Evolutionary conservation across 2,888 invertebrate species (phyloP), one percentile per base, ranked within the genome.

Genomic region (Anorthoa munda): DNA sequence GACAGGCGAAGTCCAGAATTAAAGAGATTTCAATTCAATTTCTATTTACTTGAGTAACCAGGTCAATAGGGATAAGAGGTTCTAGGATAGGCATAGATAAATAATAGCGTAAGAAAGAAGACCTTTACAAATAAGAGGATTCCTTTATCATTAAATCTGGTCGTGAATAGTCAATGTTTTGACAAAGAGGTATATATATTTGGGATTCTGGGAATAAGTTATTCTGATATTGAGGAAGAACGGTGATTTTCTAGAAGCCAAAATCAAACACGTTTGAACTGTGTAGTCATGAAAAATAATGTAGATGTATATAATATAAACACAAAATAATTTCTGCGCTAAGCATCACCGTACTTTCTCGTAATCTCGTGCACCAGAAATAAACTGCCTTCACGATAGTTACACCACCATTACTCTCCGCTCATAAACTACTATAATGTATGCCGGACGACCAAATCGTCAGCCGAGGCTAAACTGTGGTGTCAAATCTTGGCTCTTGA

Each of bases 401-500:
- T 63, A 46, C 15, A 56, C 53, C 21, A 58, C 2, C 31, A 63
- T 68, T 45, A 67, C 59, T 69, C 31, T 4, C 53, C 21, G 51
- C 13, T 72, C 72, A 68, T 79, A 83, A 83, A 84, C 63, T 26
- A n/a, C 31, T 26, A 58, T 67, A 80, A 72, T 80, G 73, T 72
- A 60, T 51, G 50, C 65, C 9, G 53, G 63, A 71, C 66, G 48
- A 67, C 67, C 63, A 72, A 86, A 79, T 58, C 72, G 68, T 66
- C 56, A 51, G 68, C 63, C 75, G 65, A 82, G 73, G 73, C 55
- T 74, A 68, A 65, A 68, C 58, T 66, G 81, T 23, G 77, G 73
- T 80, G 60, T 75, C 72, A 72, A 78, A 70, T 84, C 73, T 83
- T 86, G 84, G 84, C 81, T 75, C 56, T 66, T 26, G 63, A 83